Evolutionary conservation across 92 coral and sea anemone genomes (phyloP).

Genomic region (Anthopleura xanthogrammica): DNA sequence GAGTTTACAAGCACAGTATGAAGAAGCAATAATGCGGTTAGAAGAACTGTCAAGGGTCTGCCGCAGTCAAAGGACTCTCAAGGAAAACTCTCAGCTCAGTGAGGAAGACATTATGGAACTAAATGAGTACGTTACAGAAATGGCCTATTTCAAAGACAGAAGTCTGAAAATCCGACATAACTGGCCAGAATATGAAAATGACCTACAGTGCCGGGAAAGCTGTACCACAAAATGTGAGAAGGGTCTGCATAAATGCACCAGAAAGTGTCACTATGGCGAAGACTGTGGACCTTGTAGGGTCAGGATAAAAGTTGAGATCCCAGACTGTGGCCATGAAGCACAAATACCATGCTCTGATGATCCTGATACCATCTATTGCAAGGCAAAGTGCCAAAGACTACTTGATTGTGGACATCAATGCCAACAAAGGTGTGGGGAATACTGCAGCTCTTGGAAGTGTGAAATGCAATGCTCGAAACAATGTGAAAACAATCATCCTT

Average conservation of each 20-base stretch:
- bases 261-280: conserved; percentile 35
- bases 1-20: background rate
- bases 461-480: conserved; percentile 19
- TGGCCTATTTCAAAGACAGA: background rate
- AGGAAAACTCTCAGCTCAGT: background rate
- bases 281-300: conserved; percentile 32
- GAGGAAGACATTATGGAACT: background rate
- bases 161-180: conserved; percentile 3
- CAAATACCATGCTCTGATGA: conserved; percentile 22
- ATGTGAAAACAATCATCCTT: conserved; percentile 44
- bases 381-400: conserved; percentile 20
- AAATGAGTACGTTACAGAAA: background rate
- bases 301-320: background rate
- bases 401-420: conserved; percentile 50
- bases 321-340: conserved; percentile 33
- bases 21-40: background rate
- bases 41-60: background rate
- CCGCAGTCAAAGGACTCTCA: conserved; percentile 5
- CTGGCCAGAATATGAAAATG: conserved; percentile 10
- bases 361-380: conserved; percentile 12
- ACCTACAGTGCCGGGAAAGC: conserved; percentile 19
- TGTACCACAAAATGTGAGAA: conserved; percentile 29
- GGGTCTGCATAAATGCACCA: conserved; percentile 34
- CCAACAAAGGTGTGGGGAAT: conserved; percentile 38
- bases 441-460: conserved; percentile 32